Evolutionary conservation across 2,797 vertebrate species (phyloP).

Genomic region (Knipowitschia caucasica): DNA sequence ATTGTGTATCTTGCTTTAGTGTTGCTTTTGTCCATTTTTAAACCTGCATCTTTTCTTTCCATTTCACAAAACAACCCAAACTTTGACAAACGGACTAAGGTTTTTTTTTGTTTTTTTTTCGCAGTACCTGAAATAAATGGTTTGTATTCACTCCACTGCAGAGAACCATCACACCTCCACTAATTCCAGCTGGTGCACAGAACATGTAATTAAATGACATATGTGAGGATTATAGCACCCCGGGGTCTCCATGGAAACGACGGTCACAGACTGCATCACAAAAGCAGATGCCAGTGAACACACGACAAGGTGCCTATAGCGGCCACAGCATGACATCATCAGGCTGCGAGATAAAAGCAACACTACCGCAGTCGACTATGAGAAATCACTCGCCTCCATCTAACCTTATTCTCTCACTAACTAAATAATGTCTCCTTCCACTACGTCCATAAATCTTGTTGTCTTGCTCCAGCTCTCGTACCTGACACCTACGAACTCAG

Average conservation of each 20-base stretch:
- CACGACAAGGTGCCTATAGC: neutral
- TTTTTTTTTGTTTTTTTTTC: neutral
- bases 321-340: neutral
- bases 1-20: neutral
- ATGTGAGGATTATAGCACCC: constrained; percentile 13
- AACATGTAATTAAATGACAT: constrained; percentile 16
- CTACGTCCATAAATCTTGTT: neutral
- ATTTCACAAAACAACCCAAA: neutral
- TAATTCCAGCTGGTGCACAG: neutral
- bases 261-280: constrained; percentile 1
- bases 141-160: neutral
- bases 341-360: neutral
- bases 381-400: neutral
- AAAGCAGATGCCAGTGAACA: constrained; percentile 15
- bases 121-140: neutral
- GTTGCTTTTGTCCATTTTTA: neutral
- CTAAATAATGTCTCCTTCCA: neutral
- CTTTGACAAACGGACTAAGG: neutral
- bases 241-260: constrained; percentile 27
- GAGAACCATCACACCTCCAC: constrained; percentile 4
- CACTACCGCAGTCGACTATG: neutral
- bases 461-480: neutral
- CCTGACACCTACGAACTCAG: neutral
- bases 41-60: neutral
- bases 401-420: neutral